Base-by-base conservation (phyloP, 2,797 vertebrate genomes). In the Psittacula derbiana region DNA sequence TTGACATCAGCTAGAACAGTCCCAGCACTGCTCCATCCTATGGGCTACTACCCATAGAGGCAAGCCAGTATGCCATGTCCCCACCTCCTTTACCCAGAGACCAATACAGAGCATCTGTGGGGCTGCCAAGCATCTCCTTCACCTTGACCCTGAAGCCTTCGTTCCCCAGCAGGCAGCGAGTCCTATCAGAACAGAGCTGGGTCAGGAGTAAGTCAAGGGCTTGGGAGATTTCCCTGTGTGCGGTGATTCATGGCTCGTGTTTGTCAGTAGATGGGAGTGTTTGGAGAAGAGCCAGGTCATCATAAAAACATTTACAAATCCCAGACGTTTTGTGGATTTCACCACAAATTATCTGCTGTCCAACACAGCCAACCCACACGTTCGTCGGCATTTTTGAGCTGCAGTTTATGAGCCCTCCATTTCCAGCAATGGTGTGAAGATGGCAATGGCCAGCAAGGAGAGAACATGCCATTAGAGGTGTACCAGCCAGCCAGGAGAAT, bases 231-330 rank as follows among this genome's bases (percentile, higher is more conserved):
- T 96, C 95, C 65, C 69, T 90, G 36, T n/a, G 25, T 8, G 10
- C 3, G 1, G 82, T 92, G 95, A 96, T 91, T 96, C 95, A 96
- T 69, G 69, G 62, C 69, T 86, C 11, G 0, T 89, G 76, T 95
- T 96, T 96, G 87, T 95, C 79, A 90, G 87, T 86, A 61, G 80
- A 93, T 90, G 85, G 91, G 95, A 96, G 94, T 84, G 76, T 90
- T 95, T 92, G 94, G 95, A 92, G 85, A 75, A 40, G 66, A 55
- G 90, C 90, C 94, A 93, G 88, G 73, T 91, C 91, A 93, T 91
- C 95, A 71, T 73, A 86, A 95, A 95, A 97, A 94, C 90, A 80
- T 95, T 95, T 94, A 97, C 95, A 97, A 94, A 95, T 92, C 94
- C 87, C 96, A 96, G 94, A 79, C 36, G 70, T 88, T 94, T 88